Percentiles rank a stretch among this genome's conserved stretches.
These are phyloP conservation scores for Hyaena hyaena DNA, from an alignment of 2,113 vertebrate genomes.

Conservation along the genomic window DNA sequence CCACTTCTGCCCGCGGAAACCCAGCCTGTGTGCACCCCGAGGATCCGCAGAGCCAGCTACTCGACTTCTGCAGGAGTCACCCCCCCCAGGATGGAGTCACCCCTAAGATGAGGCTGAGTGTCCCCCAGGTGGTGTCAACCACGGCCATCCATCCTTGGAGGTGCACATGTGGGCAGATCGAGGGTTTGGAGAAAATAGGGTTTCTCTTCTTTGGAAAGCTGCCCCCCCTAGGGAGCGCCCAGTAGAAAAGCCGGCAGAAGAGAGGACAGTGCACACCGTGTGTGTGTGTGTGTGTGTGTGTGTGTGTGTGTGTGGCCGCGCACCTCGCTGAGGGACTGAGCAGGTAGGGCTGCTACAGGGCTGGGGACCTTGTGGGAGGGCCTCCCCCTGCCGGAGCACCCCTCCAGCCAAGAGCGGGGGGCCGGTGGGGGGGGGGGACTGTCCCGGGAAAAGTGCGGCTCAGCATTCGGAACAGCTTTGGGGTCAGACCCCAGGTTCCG, in stretches of 20 bases:
- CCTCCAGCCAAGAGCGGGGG: background rate
- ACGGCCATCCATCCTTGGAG: background rate
- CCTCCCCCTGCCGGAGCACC: background rate
- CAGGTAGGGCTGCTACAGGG: fast-evolving
- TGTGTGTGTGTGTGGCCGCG: background rate
- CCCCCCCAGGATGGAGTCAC: background rate
- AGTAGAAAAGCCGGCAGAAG: background rate
- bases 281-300: too few species aligned
- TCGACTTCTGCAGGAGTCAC: fast-evolving
- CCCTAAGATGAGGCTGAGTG: background rate
- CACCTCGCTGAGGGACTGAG: background rate
- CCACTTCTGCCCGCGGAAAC: fast-evolving
- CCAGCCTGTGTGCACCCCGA: fast-evolving
- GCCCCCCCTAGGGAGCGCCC: background rate
- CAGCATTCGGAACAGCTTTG: fast-evolving
- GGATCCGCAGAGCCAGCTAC: background rate
- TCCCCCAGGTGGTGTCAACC: too few species aligned
- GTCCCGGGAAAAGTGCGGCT: background rate
- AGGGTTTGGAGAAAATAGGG: background rate
- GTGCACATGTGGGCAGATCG: fast-evolving
- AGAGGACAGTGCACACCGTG: background rate
- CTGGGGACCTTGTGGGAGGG: background rate
- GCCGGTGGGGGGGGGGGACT: fast-evolving
- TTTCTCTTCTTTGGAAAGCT: background rate
- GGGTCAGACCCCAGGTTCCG: background rate